These are phyloP conservation scores for Eubasilissa splendida DNA, from an alignment of 2,888 invertebrate species.

Conservation along the genomic window DNA sequence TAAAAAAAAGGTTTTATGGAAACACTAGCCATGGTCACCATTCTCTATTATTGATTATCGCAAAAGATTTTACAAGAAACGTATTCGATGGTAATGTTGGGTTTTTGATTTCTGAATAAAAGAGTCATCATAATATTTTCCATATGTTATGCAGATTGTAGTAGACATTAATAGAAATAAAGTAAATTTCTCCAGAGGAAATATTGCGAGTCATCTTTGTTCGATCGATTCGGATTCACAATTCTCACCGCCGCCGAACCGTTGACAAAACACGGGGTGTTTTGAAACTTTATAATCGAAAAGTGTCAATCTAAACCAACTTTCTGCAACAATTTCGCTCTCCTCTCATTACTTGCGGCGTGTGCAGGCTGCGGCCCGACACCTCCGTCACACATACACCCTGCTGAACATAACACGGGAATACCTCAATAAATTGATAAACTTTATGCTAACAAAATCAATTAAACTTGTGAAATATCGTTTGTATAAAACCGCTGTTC, in stretches of 20 bases:
- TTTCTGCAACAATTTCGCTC: slow-evolving; percentile 48
- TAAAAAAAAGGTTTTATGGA: too few species aligned
- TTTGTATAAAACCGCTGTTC: slow-evolving; percentile 37
- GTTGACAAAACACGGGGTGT: slow-evolving; percentile 33
- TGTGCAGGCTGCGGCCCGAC: slow-evolving; percentile 22
- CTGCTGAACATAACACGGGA: slow-evolving; percentile 47
- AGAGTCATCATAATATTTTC: too few species aligned
- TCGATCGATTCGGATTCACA: slow-evolving; percentile 24
- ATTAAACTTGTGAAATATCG: slow-evolving; percentile 55
- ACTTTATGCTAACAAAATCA: slow-evolving; percentile 58
- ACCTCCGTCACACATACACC: slow-evolving; percentile 35
- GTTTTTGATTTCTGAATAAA: too few species aligned
- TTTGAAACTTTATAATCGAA: slow-evolving; percentile 53
- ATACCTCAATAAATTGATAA: slow-evolving; percentile 59
- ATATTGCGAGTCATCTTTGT: slow-evolving; percentile 16
- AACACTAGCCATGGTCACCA: too few species aligned
- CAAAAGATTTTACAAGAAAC: too few species aligned
- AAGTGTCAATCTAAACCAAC: slow-evolving; percentile 48
- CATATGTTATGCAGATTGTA: too few species aligned
- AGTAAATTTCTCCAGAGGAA: not conserved
- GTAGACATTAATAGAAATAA: too few species aligned
- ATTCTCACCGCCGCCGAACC: not conserved
- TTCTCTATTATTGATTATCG: too few species aligned
- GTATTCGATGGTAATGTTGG: too few species aligned
- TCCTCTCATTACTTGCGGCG: slow-evolving; percentile 32